Evolutionary conservation across 2,888 invertebrate genomes (phyloP).

Genomic region (Salpingus planirostris): DNA sequence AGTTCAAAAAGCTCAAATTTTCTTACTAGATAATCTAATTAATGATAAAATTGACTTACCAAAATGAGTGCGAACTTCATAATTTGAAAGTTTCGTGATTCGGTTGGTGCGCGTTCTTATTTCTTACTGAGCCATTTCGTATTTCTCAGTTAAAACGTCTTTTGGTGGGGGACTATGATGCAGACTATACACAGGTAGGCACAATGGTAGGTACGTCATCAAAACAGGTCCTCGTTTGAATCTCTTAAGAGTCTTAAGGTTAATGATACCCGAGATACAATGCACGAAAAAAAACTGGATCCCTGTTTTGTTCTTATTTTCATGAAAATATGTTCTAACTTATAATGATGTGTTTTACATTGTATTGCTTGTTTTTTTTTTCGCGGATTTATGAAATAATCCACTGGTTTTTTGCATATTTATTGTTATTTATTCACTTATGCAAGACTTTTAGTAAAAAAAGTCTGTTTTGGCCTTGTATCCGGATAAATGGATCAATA

Average conservation of each 20-base stretch:
- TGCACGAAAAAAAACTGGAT: constrained; percentile 10
- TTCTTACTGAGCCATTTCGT: constrained; percentile 22
- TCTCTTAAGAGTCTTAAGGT: constrained; percentile 9
- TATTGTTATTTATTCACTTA: too few relatives aligned
- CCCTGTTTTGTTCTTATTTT: too few relatives aligned
- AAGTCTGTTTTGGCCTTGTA: too few relatives aligned
- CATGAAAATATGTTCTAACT: too few relatives aligned
- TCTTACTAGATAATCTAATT: too few relatives aligned
- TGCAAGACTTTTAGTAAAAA: too few relatives aligned
- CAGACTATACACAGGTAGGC: constrained; percentile 15
- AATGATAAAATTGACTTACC: constrained; percentile 20
- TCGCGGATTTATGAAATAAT: too few relatives aligned
- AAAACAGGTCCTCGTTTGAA: constrained; percentile 16
- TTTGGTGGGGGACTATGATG: constrained; percentile 2
- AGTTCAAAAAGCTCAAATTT: too few relatives aligned
- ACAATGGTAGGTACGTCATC: constrained; percentile 20
- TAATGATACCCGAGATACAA: constrained; percentile 11
- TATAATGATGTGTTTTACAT: too few relatives aligned
- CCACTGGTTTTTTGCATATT: too few relatives aligned
- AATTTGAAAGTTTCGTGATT: constrained; percentile 3
- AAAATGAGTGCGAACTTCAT: constrained; percentile 21
- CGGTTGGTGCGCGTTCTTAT: constrained; percentile 14
- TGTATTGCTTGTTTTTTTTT: too few relatives aligned
- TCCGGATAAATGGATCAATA: too few relatives aligned
- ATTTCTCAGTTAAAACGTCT: constrained; percentile 17